Conservation (phyloP, 1,140 invertebrate genomes). For the Drosophila aff. region DNA sequence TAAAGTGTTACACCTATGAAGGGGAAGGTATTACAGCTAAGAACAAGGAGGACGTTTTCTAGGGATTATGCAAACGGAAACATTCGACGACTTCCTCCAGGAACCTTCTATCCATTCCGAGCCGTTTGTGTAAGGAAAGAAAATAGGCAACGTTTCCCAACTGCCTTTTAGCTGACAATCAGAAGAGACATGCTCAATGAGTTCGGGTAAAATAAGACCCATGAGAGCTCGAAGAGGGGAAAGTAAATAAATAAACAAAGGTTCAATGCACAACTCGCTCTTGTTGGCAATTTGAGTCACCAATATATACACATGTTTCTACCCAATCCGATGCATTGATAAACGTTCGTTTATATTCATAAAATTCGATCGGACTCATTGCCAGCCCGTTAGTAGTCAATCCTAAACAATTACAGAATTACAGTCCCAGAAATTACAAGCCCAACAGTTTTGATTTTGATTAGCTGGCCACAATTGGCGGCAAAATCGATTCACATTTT, state of each 20-base stretch:
- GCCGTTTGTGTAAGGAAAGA: background rate
- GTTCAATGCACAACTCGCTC: constrained; percentile 5
- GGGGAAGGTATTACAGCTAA: background rate
- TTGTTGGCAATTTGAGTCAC: constrained; percentile 28
- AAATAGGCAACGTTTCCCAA: background rate
- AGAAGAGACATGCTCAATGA: background rate
- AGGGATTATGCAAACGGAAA: constrained; percentile 18
- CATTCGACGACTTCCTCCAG: constrained; percentile 20
- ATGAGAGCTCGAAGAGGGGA: background rate
- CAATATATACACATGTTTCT: background rate
- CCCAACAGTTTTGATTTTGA: constrained; percentile 19
- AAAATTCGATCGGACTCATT: background rate
- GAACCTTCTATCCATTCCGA: background rate
- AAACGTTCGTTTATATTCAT: constrained; percentile 13
- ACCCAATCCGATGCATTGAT: constrained; percentile 13
- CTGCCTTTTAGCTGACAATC: constrained; percentile 4
- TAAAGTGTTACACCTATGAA: background rate
- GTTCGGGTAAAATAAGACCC: background rate
- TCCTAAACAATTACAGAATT: constrained; percentile 12
- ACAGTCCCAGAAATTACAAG: constrained; percentile 3
- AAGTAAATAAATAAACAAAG: constrained; percentile 23
- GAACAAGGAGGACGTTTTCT: constrained; percentile 14
- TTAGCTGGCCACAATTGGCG: constrained; percentile 22
- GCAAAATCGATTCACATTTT: constrained; percentile 36
- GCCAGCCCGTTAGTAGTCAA: background rate